Evolutionary conservation across 1,140 invertebrate species (phyloP), one percentile per base, ranked within the genome.

Genomic region (Achroia grisella): DNA sequence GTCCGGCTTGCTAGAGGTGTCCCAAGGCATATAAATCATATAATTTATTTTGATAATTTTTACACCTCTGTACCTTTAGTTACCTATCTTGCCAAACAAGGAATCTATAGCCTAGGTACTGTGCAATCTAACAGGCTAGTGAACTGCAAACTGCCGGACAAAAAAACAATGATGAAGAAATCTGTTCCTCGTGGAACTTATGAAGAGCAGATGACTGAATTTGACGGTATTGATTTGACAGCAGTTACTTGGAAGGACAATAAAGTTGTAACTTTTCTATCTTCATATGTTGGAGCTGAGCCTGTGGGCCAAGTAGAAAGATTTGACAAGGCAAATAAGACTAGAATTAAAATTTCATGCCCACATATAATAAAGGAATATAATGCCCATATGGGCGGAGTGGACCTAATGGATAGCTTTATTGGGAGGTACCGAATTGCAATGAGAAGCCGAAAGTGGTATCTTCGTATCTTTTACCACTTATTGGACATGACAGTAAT

Each of bases 381-480:
- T 58, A 68, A 76, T 61, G 50, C 50, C 44, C 55, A 74, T 51
- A 85, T 83, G 73, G 78, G 72, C 43, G 72, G 73, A 17, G 74
- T 86, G 15, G 73, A 84, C 54, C 49, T 77, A 34, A 56, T 74
- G 47, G 70, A 78, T 48, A 58, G 56, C 39, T 52, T 71, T 10
- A 65, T 80, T 40, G 71, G 60, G 44, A 45, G 58, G 46, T 71
- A 81, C 47, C 48, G 60, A 39, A 71, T 79, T 11, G 62, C 44
- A 51, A 67, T 77, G 42, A 69, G 62, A 44, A 60, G 60, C 62
- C 59, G 62, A 58, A 75, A 83, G 57, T 86, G 75, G 71, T 70
- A 75, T 52, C 56, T 67, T n/a, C 46, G 78, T 43, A 52, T 87
- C 14, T 84, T 87, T 58, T 82, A 74, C 40, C 79, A 87, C 51